phyloP scores from a whole-genome alignment of 2,113 vertebrate genomes.

The Elephantulus edwardii region DNA sequence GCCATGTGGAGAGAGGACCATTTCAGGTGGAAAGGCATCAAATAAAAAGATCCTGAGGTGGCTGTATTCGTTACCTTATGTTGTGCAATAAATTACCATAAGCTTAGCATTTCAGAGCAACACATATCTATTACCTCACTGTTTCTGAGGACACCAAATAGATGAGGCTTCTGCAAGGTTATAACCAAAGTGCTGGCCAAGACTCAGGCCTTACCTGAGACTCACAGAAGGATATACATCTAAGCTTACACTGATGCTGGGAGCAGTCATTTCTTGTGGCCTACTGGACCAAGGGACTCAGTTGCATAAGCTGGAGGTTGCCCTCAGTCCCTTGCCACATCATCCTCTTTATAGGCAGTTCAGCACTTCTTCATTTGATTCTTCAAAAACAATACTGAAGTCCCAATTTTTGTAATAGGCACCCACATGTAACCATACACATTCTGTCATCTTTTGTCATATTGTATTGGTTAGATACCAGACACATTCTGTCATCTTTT shows the following conservation, averaged over 20 bases:
- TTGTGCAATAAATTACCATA: background rate
- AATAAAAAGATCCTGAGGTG: background rate
- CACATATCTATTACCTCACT: background rate
- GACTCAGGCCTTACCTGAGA: background rate
- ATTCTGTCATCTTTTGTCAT: too few relatives aligned
- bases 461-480: too few relatives aligned
- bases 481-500: too few relatives aligned
- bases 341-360: background rate
- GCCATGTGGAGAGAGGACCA: background rate
- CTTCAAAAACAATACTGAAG: constrained; percentile 1
- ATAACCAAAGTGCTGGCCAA: background rate
- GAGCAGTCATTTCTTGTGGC: background rate
- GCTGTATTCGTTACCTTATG: background rate
- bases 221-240: background rate
- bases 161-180: background rate
- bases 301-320: background rate
- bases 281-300: background rate
- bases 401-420: background rate
- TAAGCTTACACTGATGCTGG: background rate
- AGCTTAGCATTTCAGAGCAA: too few relatives aligned
- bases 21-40: background rate
- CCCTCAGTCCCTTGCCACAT: background rate
- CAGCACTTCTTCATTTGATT: background rate
- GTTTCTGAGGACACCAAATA: background rate
- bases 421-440: too few relatives aligned